Conservation (phyloP, 2,113 vertebrate species). For the Empidonax traillii region DNA sequence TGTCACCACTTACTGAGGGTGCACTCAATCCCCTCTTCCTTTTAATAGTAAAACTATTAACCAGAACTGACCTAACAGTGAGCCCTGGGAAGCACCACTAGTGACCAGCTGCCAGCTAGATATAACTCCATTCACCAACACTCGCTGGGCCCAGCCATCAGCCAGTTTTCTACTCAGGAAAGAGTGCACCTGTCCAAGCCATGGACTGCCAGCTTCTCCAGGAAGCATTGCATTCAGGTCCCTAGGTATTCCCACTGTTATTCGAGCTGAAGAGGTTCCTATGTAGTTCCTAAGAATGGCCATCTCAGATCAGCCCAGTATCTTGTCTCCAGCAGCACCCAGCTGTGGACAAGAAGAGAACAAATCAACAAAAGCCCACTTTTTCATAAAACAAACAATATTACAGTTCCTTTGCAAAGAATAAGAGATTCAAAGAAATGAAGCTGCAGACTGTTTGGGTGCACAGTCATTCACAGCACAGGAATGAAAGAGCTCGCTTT, state of each 20-base stretch:
- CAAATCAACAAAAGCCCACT: background rate
- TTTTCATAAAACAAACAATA: background rate
- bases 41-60: background rate
- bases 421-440: background rate
- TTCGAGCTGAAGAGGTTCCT: background rate
- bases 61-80: background rate
- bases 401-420: background rate
- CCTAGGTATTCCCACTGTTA: background rate
- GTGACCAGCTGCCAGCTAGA: background rate
- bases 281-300: background rate
- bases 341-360: background rate
- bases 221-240: background rate
- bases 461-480: background rate
- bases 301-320: background rate
- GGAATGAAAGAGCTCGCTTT: background rate
- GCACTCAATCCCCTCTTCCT: background rate
- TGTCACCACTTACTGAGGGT: background rate
- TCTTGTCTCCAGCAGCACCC: background rate
- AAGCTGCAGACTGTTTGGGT: background rate
- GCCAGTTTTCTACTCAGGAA: background rate
- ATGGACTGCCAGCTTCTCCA: background rate
- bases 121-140: background rate
- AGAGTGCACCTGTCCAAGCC: background rate
- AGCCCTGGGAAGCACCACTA: background rate
- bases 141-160: background rate